Conservation (phyloP, 2,888 invertebrate species). For the Meganola albula region DNA sequence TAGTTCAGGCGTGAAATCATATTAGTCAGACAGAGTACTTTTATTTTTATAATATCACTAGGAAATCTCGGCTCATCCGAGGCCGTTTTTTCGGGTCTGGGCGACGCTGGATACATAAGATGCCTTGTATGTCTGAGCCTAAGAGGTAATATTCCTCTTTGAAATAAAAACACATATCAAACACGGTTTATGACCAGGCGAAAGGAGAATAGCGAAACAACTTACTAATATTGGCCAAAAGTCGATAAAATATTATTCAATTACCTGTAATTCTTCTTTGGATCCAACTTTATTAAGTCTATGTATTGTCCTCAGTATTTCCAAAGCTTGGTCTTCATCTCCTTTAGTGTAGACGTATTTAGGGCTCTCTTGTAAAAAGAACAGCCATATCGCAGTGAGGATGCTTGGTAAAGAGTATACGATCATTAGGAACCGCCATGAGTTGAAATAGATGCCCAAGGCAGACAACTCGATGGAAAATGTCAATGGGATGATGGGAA, state of each 20-base stretch:
- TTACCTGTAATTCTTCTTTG: not conserved
- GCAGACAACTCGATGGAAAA: slow-evolving; percentile 50
- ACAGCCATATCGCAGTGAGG: slow-evolving; percentile 57
- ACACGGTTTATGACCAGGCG: too few relatives aligned
- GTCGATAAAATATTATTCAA: not conserved
- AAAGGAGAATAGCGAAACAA: too few relatives aligned
- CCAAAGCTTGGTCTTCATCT: not conserved
- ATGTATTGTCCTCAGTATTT: not conserved
- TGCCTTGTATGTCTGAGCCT: too few relatives aligned
- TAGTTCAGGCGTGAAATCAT: too few relatives aligned
- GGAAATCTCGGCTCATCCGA: too few relatives aligned
- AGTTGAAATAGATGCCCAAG: slow-evolving; percentile 77
- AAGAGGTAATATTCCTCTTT: too few relatives aligned
- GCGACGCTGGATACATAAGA: too few relatives aligned
- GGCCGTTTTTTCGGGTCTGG: too few relatives aligned
- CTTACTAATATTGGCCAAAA: too few relatives aligned
- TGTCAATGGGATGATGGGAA: slow-evolving; percentile 78
- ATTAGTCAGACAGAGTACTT: too few relatives aligned
- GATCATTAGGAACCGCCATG: slow-evolving; percentile 79
- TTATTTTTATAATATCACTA: too few relatives aligned
- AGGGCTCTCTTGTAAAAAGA: slow-evolving; percentile 36
- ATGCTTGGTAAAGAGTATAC: not conserved
- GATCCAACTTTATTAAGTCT: not conserved
- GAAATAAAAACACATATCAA: too few relatives aligned
- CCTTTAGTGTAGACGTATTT: not conserved